These are phyloP conservation scores for Ranitomeya imitator DNA, from an alignment of 2,113 vertebrate genomes.

Conservation along the genomic window DNA sequence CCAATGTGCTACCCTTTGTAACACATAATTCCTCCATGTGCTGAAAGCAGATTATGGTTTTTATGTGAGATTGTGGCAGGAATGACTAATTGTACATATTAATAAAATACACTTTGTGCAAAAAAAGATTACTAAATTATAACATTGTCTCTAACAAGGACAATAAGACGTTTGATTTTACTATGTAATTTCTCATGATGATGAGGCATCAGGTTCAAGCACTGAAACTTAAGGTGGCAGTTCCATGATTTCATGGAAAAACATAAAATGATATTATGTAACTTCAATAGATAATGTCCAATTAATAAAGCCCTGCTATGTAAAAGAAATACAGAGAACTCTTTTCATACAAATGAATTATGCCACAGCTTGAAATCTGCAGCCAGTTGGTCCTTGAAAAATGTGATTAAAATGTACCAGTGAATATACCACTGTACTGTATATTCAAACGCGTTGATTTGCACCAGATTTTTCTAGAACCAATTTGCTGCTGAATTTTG, in stretches of 20 bases:
- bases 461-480: no score
- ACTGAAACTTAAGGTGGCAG: neutral
- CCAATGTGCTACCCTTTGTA: slow-evolving; percentile 24
- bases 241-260: neutral
- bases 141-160: neutral
- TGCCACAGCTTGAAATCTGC: no score
- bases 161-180: neutral
- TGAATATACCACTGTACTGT: no score
- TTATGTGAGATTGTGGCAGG: slow-evolving; percentile 35
- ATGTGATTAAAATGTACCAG: no score
- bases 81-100: slow-evolving; percentile 43
- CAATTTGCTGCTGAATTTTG: no score
- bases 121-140: neutral
- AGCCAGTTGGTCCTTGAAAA: no score
- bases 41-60: slow-evolving; percentile 29
- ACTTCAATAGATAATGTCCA: neutral
- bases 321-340: no score
- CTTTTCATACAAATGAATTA: no score
- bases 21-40: slow-evolving; percentile 49
- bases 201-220: neutral
- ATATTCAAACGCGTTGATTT: no score
- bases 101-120: neutral
- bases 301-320: neutral
- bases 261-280: neutral
- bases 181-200: neutral